phyloP scores from a whole-genome alignment of 2,113 vertebrate genomes.

The Zosterops hypoxanthus region DNA sequence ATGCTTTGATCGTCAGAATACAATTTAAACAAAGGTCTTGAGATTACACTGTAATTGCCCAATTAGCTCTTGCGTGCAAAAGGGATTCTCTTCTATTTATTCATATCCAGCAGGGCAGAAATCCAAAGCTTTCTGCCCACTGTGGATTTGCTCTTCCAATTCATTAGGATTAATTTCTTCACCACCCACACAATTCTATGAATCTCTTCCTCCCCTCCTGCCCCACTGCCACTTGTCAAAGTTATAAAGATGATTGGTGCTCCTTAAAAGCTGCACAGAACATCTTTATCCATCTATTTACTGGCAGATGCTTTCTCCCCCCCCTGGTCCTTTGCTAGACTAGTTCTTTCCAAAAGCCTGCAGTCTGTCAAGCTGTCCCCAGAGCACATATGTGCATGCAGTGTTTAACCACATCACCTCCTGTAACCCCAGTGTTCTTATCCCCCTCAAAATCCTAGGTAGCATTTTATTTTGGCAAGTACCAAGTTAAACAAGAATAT shows the following conservation, averaged over 20 bases:
- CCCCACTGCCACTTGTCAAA: slow-evolving; percentile 47
- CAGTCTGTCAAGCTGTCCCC: slow-evolving; percentile 17
- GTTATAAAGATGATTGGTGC: slow-evolving; percentile 25
- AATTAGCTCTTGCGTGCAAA: slow-evolving; percentile 36
- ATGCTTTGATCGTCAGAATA: neutral
- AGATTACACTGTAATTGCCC: slow-evolving; percentile 30
- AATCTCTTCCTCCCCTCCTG: slow-evolving; percentile 21
- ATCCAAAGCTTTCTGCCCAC: slow-evolving; percentile 43
- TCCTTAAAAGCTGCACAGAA: slow-evolving; percentile 35
- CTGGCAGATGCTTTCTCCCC: slow-evolving; percentile 15
- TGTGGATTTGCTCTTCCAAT: slow-evolving; percentile 57
- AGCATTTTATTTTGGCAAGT: neutral
- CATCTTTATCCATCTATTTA: slow-evolving; percentile 34
- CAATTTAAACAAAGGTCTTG: slow-evolving; percentile 4
- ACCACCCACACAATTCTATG: slow-evolving; percentile 40
- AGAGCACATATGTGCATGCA: neutral
- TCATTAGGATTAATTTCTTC: slow-evolving; percentile 65
- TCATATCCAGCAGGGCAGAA: slow-evolving; percentile 41
- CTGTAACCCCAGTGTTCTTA: neutral
- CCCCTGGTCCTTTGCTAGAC: neutral
- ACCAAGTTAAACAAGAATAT: neutral
- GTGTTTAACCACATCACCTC: neutral
- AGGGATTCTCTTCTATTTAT: slow-evolving; percentile 44
- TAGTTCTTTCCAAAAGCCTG: slow-evolving; percentile 13
- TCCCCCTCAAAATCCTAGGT: neutral